Evolutionary conservation across 1,140 invertebrate genomes (phyloP).

Genomic region (Polypedilum vanderplanki): DNA sequence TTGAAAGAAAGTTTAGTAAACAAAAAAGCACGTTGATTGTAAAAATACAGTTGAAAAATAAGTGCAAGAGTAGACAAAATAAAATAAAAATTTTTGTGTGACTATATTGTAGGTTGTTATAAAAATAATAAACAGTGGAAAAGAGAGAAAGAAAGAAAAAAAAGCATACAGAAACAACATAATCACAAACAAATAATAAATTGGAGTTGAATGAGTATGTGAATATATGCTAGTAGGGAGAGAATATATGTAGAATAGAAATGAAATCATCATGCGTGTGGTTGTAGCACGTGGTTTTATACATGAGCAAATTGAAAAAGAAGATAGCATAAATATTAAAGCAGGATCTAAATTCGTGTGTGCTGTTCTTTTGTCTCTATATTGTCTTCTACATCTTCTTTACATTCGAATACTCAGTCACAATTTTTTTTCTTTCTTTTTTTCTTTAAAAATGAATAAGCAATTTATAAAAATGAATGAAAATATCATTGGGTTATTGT

Average conservation of each 20-base stretch:
- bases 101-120: no score
- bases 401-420: not conserved
- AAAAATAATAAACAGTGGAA: no score
- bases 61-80: no score
- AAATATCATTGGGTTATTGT: not conserved
- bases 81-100: no score
- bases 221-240: no score
- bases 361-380: not conserved
- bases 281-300: slow-evolving; percentile 22
- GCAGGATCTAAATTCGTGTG: slow-evolving; percentile 25
- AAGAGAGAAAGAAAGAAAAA: no score
- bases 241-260: not conserved
- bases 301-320: slow-evolving; percentile 9
- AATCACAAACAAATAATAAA: not conserved
- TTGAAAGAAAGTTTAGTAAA: no score
- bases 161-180: not conserved
- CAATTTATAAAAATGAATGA: not conserved
- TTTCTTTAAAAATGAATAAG: no score
- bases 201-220: not conserved
- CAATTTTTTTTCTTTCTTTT: not conserved
- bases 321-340: slow-evolving; percentile 14
- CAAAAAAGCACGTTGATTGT: no score
- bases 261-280: slow-evolving; percentile 23
- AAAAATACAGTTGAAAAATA: no score
- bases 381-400: not conserved